Conservation (phyloP, 2,888 invertebrate genomes). For the Coelopa pilipes region DNA sequence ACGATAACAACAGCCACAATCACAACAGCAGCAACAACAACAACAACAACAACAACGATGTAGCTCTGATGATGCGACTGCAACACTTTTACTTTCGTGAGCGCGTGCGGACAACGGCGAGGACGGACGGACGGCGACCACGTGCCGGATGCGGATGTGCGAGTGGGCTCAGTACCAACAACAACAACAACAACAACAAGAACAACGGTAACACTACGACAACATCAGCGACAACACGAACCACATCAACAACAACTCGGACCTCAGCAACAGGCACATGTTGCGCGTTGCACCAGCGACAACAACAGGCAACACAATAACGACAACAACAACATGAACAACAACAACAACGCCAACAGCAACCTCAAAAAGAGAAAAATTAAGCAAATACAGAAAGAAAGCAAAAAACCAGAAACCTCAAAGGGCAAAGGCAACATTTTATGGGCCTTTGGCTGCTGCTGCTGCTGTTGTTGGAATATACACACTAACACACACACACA, state of each 20-base stretch:
- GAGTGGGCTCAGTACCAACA: background rate
- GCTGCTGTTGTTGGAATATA: conserved; percentile 8
- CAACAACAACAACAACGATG: background rate
- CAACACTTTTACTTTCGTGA: conserved; percentile 8
- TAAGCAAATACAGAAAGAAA: conserved; percentile 36
- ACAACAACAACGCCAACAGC: background rate
- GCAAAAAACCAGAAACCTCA: conserved; percentile 42
- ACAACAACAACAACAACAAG: background rate
- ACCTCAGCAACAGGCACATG: background rate
- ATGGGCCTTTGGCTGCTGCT: conserved; percentile 19
- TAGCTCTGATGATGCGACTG: background rate
- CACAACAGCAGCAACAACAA: background rate
- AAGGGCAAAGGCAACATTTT: too few relatives aligned
- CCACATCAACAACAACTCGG: background rate
- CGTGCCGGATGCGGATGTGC: conserved; percentile 10
- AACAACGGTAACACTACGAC: background rate
- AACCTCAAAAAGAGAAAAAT: background rate
- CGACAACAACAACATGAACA: too few relatives aligned
- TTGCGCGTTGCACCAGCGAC: background rate
- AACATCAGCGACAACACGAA: too few relatives aligned
- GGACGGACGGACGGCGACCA: background rate
- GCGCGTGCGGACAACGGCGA: background rate
- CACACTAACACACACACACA: background rate
- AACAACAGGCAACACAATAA: too few relatives aligned
- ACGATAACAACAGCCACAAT: background rate